Percentiles rank a stretch among this genome's conserved stretches.
Conservation (phyloP, 2,888 invertebrate genomes). For the Acanthococcus lagerstroemiae region DNA sequence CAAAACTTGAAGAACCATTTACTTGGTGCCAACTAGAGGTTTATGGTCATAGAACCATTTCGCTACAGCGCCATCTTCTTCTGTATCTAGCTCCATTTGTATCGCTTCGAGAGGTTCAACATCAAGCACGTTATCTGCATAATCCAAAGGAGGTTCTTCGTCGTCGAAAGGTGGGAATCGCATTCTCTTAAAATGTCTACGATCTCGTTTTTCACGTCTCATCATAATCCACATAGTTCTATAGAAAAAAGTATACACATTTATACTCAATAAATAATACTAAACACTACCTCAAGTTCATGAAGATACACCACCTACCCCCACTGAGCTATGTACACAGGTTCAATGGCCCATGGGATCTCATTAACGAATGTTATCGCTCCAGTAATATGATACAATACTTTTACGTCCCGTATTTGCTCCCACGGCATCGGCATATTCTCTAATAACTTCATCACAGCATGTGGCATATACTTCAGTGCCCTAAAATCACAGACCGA, state of each 20-base stretch:
- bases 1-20: constrained; percentile 35
- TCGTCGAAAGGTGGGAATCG: constrained; percentile 99
- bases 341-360: constrained; percentile 99
- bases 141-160: constrained; percentile 98
- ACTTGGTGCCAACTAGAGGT: constrained; percentile 83
- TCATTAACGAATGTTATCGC: constrained; percentile 99
- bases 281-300: no score
- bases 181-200: constrained; percentile 98
- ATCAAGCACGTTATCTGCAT: constrained; percentile 97
- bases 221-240: constrained; percentile 99
- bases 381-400: constrained; percentile 96
- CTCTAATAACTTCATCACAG: constrained; percentile 94
- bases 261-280: not conserved
- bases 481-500: constrained; percentile 51
- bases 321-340: constrained; percentile 99
- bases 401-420: constrained; percentile 96
- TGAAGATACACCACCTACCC: constrained; percentile 52
- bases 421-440: constrained; percentile 99
- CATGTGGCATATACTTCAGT: constrained; percentile 99
- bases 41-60: constrained; percentile 99
- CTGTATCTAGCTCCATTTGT: constrained; percentile 92
- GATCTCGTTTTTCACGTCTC: constrained; percentile 95
- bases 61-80: constrained; percentile 83
- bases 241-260: constrained; percentile 8
- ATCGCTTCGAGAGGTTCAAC: constrained; percentile 98